Base-by-base conservation (phyloP, 2,888 invertebrate species). In the Epirrita christyi region DNA sequence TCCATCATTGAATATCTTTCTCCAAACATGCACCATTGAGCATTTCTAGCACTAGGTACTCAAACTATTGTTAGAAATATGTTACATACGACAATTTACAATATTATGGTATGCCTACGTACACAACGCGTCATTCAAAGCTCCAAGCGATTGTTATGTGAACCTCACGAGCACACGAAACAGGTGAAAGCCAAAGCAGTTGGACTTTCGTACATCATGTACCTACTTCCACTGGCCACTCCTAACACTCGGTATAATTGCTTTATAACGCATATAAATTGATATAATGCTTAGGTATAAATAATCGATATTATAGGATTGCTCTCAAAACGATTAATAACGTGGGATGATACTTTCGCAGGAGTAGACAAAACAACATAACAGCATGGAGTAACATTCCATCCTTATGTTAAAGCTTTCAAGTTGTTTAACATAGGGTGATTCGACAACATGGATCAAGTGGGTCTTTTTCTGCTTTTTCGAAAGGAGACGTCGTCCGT, bases 171-270 rank as follows among this genome's bases (percentile, higher is more conserved):
- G 57, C 61, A 55, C 52, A 43, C 38, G 40, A 45, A 56, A 58
- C 67, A 70, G 70, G 73, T 71, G 73, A 73, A 73, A 73, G 73
- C 70, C 21, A 21, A 65, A 21, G 37, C 10, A 41, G 55, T 63
- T 45, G 63, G 56, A 67, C 66, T 68, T 68, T 68, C 68, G 64
- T 63, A 67, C 61, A 66, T 64, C 29, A 15, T 8, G 10, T 47
- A 45, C 58, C 36, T n/a, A n/a, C n/a, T n/a, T n/a, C n/a, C 37
- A 42, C 51, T 6, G 13, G 47, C 59, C 59, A 47, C 55, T 59
- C 59, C 59, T 36, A 55, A 34, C 42, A 29, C 47, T 28, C 37
- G 40, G 6, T 50, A 50, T 55, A 59, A 59, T 59, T 59, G 50
- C 54, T 59, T 48, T 45, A 59, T 29, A 49, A 45, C 48, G 48